phyloP scores from a whole-genome alignment of 2,113 vertebrate species.

The Aegotheles bennettii region DNA sequence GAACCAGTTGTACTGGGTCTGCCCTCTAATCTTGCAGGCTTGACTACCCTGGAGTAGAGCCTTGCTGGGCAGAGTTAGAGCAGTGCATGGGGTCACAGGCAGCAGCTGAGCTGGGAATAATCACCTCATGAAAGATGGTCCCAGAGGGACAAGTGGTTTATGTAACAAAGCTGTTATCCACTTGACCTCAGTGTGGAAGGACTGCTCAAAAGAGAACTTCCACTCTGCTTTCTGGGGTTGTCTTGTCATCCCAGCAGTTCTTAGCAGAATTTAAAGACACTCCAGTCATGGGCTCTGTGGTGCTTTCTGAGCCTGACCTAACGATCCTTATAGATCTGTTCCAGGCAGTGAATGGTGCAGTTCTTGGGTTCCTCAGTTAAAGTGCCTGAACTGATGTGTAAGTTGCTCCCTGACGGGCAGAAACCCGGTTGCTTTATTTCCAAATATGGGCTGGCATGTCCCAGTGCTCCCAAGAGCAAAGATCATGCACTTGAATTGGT shows the following conservation, averaged over 20 bases:
- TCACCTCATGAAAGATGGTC: background rate
- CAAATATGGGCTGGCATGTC: constrained; percentile 42
- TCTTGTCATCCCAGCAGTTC: background rate
- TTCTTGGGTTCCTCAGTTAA: background rate
- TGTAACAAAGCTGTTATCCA: background rate
- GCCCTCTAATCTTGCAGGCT: background rate
- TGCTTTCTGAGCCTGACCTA: background rate
- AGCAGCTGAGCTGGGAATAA: background rate
- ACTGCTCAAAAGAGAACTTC: background rate
- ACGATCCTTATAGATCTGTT: background rate
- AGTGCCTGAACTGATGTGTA: background rate
- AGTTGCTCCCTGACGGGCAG: background rate
- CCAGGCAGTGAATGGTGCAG: background rate
- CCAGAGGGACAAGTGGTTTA: background rate
- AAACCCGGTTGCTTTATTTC: constrained; percentile 26
- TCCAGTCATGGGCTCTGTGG: background rate
- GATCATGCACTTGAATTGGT: background rate
- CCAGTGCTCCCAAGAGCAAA: background rate
- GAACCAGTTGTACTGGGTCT: background rate
- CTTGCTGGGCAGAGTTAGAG: background rate
- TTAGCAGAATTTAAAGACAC: background rate
- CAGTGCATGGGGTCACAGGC: background rate
- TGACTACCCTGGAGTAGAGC: background rate
- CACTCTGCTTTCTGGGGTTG: background rate
- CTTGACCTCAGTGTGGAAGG: background rate